Percentiles rank a stretch among this genome's conserved stretches.
These are phyloP conservation scores for Rachycentron canadum DNA, from an alignment of 2,797 vertebrate species.

Conservation along the genomic window DNA sequence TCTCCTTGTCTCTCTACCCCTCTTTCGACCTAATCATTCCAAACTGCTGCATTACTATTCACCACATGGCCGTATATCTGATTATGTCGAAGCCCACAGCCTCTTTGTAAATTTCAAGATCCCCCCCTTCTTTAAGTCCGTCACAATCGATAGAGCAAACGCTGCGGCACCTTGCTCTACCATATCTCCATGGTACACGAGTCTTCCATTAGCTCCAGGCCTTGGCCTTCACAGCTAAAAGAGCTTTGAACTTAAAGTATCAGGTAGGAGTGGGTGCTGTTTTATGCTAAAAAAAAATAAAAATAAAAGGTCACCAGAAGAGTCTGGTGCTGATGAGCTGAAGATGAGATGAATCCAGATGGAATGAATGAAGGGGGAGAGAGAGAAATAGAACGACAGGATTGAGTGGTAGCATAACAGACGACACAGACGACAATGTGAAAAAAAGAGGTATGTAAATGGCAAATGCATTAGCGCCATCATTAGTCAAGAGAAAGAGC, in stretches of 20 bases:
- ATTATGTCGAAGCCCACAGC: slow-evolving; percentile 63
- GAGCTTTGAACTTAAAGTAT: slow-evolving; percentile 56
- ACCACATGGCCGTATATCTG: slow-evolving; percentile 70
- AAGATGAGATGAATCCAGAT: slow-evolving; percentile 26
- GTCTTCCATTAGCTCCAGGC: slow-evolving; percentile 72
- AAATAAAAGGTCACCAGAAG: background rate
- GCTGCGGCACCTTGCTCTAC: slow-evolving; percentile 38
- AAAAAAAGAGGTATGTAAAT: slow-evolving; percentile 60
- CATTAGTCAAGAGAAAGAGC: slow-evolving; percentile 58
- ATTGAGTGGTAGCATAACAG: slow-evolving; percentile 44
- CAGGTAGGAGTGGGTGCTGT: slow-evolving; percentile 29
- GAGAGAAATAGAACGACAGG: slow-evolving; percentile 1
- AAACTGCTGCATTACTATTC: slow-evolving; percentile 76
- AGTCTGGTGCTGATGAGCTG: background rate
- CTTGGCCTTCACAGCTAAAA: slow-evolving; percentile 60
- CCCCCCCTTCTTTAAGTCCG: slow-evolving; percentile 30
- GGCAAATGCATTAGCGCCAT: slow-evolving; percentile 71
- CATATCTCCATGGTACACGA: slow-evolving; percentile 51
- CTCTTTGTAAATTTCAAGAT: slow-evolving; percentile 73
- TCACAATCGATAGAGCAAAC: slow-evolving; percentile 62
- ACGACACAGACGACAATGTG: background rate
- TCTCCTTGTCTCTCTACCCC: slow-evolving; percentile 47
- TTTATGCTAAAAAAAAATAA: slow-evolving; percentile 11
- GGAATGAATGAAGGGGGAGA: background rate
- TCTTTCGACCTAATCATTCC: slow-evolving; percentile 50